Percentiles rank a stretch among this genome's conserved stretches.
Conservation (phyloP, 2,888 invertebrate genomes). For the Tromatobia lineatoria region DNA sequence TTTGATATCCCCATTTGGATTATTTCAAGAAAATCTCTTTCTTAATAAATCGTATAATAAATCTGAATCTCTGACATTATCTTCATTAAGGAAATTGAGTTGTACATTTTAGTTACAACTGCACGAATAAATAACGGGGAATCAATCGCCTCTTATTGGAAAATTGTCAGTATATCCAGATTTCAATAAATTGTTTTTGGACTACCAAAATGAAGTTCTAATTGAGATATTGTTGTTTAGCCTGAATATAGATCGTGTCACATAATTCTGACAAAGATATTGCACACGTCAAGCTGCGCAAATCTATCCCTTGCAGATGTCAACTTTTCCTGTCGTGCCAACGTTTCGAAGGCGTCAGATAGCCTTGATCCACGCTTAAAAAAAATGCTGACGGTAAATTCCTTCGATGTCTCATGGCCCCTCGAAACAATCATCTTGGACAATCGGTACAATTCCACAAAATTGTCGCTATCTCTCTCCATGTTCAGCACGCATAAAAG, state of each 20-base stretch:
- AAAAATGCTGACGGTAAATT: background rate
- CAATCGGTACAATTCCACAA: conserved; percentile 6
- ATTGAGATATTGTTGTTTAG: background rate
- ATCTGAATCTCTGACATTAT: too few relatives aligned
- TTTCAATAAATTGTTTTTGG: background rate
- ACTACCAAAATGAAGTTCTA: background rate
- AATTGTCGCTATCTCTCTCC: background rate
- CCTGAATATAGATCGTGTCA: background rate
- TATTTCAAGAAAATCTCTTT: too few relatives aligned
- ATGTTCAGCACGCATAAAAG: background rate
- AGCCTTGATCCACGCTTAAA: background rate
- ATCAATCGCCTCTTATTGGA: background rate
- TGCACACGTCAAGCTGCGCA: background rate
- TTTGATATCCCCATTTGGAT: too few relatives aligned
- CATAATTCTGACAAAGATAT: background rate
- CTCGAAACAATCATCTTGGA: background rate
- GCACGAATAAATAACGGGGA: background rate
- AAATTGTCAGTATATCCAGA: background rate
- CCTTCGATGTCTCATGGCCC: background rate
- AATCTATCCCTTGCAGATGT: background rate
- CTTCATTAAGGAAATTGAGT: too few relatives aligned
- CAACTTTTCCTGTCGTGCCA: background rate
- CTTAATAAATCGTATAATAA: too few relatives aligned
- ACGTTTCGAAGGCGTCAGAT: background rate
- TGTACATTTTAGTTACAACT: background rate